Evolutionary conservation across 2,797 vertebrate genomes (phyloP).

Genomic region (Australoheros facetus): DNA sequence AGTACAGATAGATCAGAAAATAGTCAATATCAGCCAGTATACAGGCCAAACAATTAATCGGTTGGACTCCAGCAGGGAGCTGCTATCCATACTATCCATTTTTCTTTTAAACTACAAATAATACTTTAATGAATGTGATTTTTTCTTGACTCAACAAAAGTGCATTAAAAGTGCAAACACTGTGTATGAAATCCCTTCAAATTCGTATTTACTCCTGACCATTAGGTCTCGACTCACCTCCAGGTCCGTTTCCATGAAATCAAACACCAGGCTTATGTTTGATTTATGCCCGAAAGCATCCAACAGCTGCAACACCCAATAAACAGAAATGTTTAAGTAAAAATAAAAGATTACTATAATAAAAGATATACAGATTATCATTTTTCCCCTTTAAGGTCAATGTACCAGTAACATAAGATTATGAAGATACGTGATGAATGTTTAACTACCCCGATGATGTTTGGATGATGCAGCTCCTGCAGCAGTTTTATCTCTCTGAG

Average conservation of each 20-base stretch:
- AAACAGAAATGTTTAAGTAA: not conserved
- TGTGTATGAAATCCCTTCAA: not conserved
- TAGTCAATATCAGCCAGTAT: too few species aligned
- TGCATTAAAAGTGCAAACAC: not conserved
- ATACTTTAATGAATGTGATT: too few species aligned
- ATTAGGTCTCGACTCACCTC: slow-evolving; percentile 83
- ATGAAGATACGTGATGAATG: not conserved
- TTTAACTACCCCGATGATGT: slow-evolving; percentile 91
- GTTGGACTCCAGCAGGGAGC: not conserved
- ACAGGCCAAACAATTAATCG: too few species aligned
- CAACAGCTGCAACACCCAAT: slow-evolving; percentile 83
- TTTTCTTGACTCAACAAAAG: not conserved
- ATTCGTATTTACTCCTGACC: not conserved
- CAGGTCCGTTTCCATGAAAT: slow-evolving; percentile 98
- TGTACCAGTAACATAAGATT: not conserved
- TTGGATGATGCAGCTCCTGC: slow-evolving; percentile 94
- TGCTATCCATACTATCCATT: not conserved
- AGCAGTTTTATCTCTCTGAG: slow-evolving; percentile 96
- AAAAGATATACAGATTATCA: not conserved
- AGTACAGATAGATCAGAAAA: too few species aligned
- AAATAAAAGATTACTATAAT: not conserved
- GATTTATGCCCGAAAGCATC: slow-evolving; percentile 99
- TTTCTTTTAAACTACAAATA: too few species aligned
- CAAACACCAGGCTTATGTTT: slow-evolving; percentile 98
- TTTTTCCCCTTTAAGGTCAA: not conserved